Percentiles rank a stretch among this genome's conserved stretches.
Evolutionary conservation across 1,140 invertebrate species (phyloP).

Genomic region (Formica exsecta): DNA sequence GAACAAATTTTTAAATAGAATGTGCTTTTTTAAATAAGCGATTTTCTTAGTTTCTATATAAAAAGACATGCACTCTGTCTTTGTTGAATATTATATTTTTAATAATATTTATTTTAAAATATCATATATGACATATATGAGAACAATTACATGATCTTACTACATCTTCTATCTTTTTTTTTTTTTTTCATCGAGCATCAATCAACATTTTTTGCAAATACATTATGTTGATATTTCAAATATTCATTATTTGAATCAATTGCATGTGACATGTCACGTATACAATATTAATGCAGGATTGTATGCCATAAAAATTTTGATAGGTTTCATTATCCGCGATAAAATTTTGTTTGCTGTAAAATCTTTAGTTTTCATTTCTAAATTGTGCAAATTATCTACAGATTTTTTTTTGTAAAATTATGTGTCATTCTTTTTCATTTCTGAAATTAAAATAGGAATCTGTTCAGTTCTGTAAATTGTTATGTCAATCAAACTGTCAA

Average conservation of each 20-base stretch:
- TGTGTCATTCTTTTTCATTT: neutral
- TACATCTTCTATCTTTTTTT: neutral
- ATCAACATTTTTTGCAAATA: constrained; percentile 16
- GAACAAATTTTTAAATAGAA: neutral
- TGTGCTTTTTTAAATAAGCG: neutral
- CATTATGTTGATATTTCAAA: constrained; percentile 7
- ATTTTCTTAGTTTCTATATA: neutral
- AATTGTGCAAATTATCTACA: neutral
- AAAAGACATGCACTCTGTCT: too few species aligned
- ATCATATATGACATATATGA: neutral
- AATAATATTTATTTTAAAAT: neutral
- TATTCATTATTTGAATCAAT: constrained; percentile 17
- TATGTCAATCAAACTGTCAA: neutral
- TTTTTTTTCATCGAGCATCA: constrained; percentile 1
- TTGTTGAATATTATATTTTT: neutral
- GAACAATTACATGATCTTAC: neutral
- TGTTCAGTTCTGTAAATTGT: neutral
- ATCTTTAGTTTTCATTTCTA: neutral
- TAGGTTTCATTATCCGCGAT: neutral
- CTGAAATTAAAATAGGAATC: constrained; percentile 4
- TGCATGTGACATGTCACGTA: neutral
- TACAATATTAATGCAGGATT: constrained; percentile 8
- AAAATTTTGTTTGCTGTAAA: constrained; percentile 8
- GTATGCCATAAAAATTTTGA: neutral
- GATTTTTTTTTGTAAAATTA: neutral